Conservation (phyloP, 1,140 invertebrate genomes). For the Monochamus saltuarius region DNA sequence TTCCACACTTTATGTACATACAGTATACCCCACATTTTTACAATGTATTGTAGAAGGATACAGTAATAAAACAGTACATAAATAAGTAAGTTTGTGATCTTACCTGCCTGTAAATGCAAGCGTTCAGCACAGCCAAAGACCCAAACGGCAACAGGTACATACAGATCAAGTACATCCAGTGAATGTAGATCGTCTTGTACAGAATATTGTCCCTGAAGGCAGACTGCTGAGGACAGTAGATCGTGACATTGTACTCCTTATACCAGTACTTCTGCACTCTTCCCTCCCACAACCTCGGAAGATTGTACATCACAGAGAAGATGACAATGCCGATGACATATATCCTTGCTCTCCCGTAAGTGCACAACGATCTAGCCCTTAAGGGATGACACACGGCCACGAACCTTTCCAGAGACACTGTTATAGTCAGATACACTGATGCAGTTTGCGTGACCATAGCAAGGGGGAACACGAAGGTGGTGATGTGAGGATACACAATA, state of each 20-base stretch:
- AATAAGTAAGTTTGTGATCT: too few species aligned
- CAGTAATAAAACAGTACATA: too few species aligned
- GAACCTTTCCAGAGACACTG: constrained; percentile 93
- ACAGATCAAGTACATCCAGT: constrained; percentile 89
- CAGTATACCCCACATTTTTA: too few species aligned
- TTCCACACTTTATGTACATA: too few species aligned
- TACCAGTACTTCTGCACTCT: constrained; percentile 52
- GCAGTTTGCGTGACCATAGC: constrained; percentile 88
- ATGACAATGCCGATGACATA: constrained; percentile 82
- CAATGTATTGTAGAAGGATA: too few species aligned
- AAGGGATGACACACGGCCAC: constrained; percentile 95
- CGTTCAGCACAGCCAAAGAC: constrained; percentile 82
- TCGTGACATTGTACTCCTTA: constrained; percentile 59
- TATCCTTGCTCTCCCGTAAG: constrained; percentile 81
- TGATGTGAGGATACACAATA: constrained; percentile 76
- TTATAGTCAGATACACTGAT: constrained; percentile 92
- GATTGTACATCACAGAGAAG: constrained; percentile 85
- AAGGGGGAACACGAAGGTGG: constrained; percentile 81
- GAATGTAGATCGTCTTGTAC: constrained; percentile 86
- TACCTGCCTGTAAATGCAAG: constrained; percentile 81
- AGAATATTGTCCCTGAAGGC: constrained; percentile 66
- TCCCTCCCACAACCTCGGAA: constrained; percentile 77
- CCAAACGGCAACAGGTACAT: constrained; percentile 90
- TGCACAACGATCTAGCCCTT: constrained; percentile 84
- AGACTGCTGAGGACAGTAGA: constrained; percentile 73